Conservation (phyloP, 2,888 invertebrate genomes). For the Aspidiotus destructor region DNA sequence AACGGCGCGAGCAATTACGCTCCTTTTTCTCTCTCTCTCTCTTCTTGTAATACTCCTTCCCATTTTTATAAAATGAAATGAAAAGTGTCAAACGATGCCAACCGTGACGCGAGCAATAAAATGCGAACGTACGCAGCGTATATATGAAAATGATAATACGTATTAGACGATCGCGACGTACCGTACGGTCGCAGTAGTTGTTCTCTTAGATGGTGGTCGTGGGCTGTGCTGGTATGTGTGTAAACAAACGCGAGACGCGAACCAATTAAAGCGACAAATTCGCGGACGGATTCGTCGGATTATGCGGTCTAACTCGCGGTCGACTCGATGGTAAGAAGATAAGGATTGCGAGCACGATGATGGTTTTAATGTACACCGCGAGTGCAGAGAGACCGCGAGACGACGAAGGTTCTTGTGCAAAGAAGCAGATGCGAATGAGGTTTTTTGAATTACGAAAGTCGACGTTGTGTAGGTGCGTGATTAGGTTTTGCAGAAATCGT, state of each 20-base stretch:
- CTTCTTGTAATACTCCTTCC: neutral
- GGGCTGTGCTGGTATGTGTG: neutral
- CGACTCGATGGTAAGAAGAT: too few species aligned
- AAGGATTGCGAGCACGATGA: too few species aligned
- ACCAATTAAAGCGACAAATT: slow-evolving; percentile 1
- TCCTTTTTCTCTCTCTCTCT: neutral
- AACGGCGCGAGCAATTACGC: slow-evolving; percentile 4
- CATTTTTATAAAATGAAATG: neutral
- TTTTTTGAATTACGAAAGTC: too few species aligned
- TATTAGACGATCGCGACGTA: neutral
- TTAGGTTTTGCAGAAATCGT: too few species aligned
- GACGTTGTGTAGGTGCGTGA: too few species aligned
- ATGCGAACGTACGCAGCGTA: neutral
- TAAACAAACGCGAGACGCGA: neutral
- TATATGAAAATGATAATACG: neutral
- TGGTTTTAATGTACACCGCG: too few species aligned
- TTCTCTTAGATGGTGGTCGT: neutral
- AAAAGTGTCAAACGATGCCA: slow-evolving; percentile 2
- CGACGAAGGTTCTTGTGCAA: too few species aligned
- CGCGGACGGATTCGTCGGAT: neutral
- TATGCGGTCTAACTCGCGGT: too few species aligned
- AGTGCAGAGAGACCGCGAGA: too few species aligned
- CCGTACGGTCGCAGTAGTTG: neutral
- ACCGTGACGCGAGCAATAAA: slow-evolving; percentile 1
- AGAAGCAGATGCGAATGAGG: too few species aligned